A percentile compares a stretch with the other conserved stretches of the same genome.
These are phyloP conservation scores for Argyresthia goedartella DNA, from an alignment of 2,888 invertebrate species.

Conservation along the genomic window DNA sequence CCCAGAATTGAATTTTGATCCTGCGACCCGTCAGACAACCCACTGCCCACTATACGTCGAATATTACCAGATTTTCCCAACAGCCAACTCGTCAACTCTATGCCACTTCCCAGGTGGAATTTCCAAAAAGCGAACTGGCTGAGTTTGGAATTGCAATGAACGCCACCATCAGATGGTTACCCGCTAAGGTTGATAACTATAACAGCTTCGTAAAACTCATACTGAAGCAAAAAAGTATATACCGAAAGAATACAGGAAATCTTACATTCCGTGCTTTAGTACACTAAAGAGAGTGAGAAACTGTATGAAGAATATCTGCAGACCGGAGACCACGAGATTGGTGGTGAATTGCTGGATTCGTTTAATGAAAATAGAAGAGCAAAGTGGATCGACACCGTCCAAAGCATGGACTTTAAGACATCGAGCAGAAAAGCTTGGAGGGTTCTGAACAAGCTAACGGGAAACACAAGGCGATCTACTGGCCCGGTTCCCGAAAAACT, in stretches of 20 bases:
- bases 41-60: neutral
- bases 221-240: neutral
- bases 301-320: no score
- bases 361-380: neutral
- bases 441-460: neutral
- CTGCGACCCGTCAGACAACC: neutral
- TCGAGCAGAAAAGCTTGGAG: constrained; percentile 1
- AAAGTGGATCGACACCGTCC: neutral
- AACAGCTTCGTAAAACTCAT: neutral
- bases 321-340: no score
- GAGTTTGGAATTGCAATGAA: neutral
- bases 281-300: no score
- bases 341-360: neutral
- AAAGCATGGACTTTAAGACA: neutral
- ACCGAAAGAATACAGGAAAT: no score
- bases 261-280: no score
- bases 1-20: neutral
- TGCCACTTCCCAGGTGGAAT: neutral
- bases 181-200: neutral
- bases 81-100: neutral
- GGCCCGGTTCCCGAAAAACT: neutral
- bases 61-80: neutral
- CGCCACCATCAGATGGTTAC: neutral
- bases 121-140: neutral
- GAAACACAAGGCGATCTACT: no score